These are phyloP conservation scores for Vanessa cardui DNA, from an alignment of 2,888 invertebrate genomes.

Conservation along the genomic window DNA sequence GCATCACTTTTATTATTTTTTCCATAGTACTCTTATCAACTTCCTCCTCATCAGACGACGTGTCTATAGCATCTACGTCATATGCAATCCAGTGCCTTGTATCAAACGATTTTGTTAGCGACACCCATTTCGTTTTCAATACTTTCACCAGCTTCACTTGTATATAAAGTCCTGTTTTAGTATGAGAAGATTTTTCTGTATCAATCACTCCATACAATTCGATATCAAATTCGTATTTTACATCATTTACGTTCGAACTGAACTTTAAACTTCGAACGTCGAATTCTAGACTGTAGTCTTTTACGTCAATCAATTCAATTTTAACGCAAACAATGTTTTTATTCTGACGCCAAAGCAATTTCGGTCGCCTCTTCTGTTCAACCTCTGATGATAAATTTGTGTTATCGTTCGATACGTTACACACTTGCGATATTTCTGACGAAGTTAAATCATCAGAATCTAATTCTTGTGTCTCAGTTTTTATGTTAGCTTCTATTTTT, in stretches of 20 bases:
- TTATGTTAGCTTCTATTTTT: conserved; percentile 20
- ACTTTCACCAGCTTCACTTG: conserved; percentile 59
- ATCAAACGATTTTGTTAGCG: conserved; percentile 52
- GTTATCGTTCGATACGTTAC: conserved; percentile 23
- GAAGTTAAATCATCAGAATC: conserved; percentile 55
- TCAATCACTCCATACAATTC: conserved; percentile 68
- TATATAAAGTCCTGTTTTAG: conserved; percentile 68
- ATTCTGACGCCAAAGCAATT: conserved; percentile 67
- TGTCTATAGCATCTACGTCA: conserved; percentile 62
- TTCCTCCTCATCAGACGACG: conserved; percentile 63
- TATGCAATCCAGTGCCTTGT: conserved; percentile 67
- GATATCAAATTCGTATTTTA: conserved; percentile 62
- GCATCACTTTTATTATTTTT: conserved; percentile 23
- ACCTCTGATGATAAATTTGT: conserved; percentile 23
- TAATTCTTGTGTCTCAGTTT: conserved; percentile 40
- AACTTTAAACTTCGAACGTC: conserved; percentile 57
- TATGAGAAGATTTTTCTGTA: conserved; percentile 50
- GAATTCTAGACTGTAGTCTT: conserved; percentile 59
- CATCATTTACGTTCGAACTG: conserved; percentile 51
- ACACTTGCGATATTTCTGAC: conserved; percentile 32
- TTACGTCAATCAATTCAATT: conserved; percentile 62
- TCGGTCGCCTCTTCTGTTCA: conserved; percentile 54
- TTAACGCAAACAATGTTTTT: conserved; percentile 56
- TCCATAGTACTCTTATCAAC: conserved; percentile 14
- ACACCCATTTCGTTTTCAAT: conserved; percentile 61